phyloP scores from a whole-genome alignment of 2,888 invertebrate genomes.

The Leptopterna dolabrata region DNA sequence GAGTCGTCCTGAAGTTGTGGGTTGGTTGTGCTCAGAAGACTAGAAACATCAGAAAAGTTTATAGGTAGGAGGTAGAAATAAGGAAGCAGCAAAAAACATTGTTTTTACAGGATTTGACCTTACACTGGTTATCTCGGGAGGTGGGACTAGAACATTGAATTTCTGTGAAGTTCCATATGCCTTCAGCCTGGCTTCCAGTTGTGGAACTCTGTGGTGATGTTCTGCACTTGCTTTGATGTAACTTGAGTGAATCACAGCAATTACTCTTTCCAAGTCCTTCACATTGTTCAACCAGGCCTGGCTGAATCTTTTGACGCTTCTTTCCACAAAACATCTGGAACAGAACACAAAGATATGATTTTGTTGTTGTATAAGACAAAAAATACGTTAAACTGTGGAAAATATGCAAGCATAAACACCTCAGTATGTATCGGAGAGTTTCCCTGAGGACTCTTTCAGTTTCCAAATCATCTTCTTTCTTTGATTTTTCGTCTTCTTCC shows the following conservation, averaged over 20 bases:
- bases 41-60: background rate
- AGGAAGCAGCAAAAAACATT: background rate
- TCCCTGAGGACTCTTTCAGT: slow-evolving; percentile 62
- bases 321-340: slow-evolving; percentile 67
- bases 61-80: background rate
- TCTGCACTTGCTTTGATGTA: slow-evolving; percentile 59
- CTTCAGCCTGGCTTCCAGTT: slow-evolving; percentile 58
- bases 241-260: slow-evolving; percentile 68
- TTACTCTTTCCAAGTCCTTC: slow-evolving; percentile 69
- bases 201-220: slow-evolving; percentile 60
- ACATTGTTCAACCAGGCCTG: slow-evolving; percentile 68
- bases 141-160: background rate
- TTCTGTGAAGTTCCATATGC: slow-evolving; percentile 54
- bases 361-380: background rate
- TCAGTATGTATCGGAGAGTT: slow-evolving; percentile 67
- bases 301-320: slow-evolving; percentile 69
- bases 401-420: slow-evolving; percentile 57
- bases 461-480: slow-evolving; percentile 58
- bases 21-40: slow-evolving; percentile 46
- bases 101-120: background rate
- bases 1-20: slow-evolving; percentile 36
- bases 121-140: background rate
- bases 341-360: background rate
- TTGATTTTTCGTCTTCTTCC: slow-evolving; percentile 41
- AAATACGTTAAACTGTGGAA: background rate